Conservation (phyloP, 2,797 vertebrate species). For the Jordanella pulchra region DNA sequence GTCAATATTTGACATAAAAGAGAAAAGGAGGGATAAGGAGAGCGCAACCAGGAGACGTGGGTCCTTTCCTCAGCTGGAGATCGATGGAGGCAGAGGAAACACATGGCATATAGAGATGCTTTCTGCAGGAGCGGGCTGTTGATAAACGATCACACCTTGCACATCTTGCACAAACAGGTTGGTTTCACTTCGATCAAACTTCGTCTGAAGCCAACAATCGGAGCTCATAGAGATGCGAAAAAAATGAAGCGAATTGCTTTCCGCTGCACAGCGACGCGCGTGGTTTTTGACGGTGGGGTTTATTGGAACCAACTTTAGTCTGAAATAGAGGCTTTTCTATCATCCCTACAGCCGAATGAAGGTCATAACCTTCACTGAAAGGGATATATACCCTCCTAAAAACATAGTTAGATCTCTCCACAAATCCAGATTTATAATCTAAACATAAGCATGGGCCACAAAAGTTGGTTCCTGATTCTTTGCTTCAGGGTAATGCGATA, state of each 20-base stretch:
- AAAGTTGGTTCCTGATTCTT: background rate
- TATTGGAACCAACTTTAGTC: conserved; percentile 30
- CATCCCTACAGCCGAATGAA: conserved; percentile 52
- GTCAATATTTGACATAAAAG: background rate
- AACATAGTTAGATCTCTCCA: background rate
- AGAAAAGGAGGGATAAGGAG: background rate
- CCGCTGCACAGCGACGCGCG: conserved; percentile 35
- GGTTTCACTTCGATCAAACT: conserved; percentile 60
- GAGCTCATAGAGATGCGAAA: conserved; percentile 41
- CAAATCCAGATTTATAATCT: background rate
- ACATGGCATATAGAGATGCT: conserved; percentile 37
- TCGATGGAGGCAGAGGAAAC: conserved; percentile 36
- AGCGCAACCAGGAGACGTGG: conserved; percentile 3
- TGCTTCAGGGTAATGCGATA: background rate
- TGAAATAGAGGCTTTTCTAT: conserved; percentile 40
- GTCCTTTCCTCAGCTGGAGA: conserved; percentile 21
- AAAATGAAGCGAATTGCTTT: conserved; percentile 38
- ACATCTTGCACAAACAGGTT: conserved; percentile 57
- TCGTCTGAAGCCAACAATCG: conserved; percentile 47
- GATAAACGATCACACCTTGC: conserved; percentile 46
- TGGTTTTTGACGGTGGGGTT: conserved; percentile 44
- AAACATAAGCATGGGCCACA: background rate
- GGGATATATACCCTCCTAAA: conserved; percentile 28
- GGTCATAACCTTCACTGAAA: conserved; percentile 52
- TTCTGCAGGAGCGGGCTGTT: conserved; percentile 35